These are phyloP conservation scores for Hololepta plana DNA, from an alignment of 2,888 invertebrate species.

Conservation along the genomic window DNA sequence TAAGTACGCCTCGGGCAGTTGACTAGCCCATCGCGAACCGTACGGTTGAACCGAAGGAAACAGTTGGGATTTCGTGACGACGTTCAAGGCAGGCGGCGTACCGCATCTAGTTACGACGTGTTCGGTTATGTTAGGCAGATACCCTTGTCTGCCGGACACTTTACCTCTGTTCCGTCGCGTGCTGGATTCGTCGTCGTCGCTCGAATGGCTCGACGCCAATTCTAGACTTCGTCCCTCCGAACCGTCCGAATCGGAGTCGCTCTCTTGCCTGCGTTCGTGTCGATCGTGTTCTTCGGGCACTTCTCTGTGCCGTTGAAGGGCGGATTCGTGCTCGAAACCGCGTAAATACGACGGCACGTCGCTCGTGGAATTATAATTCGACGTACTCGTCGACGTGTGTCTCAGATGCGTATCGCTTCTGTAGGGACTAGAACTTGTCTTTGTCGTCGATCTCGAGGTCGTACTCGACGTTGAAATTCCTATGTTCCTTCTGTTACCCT, in stretches of 20 bases:
- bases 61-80: constrained; percentile 46
- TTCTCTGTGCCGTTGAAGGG: constrained; percentile 34
- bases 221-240: constrained; percentile 69
- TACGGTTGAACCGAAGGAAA: constrained; percentile 47
- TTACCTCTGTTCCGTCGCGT: constrained; percentile 14
- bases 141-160: constrained; percentile 28
- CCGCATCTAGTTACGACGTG: constrained; percentile 28
- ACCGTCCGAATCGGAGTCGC: constrained; percentile 62
- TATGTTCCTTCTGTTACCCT: constrained; percentile 52
- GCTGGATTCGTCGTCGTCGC: constrained; percentile 66
- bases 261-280: constrained; percentile 26
- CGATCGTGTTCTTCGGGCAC: constrained; percentile 20
- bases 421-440: constrained; percentile 86
- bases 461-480: constrained; percentile 92
- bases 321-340: constrained; percentile 42
- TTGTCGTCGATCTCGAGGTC: constrained; percentile 84
- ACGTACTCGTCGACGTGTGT: constrained; percentile 71
- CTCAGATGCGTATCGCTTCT: constrained; percentile 70
- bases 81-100: constrained; percentile 40
- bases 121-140: constrained; percentile 44
- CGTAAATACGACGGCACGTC: constrained; percentile 56
- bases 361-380: constrained; percentile 69
- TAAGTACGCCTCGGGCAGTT: constrained; percentile 44
- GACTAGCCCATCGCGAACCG: constrained; percentile 47
- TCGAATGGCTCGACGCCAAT: constrained; percentile 87